These are phyloP conservation scores for Apteryx owenii DNA, from an alignment of 2,113 vertebrate genomes.

Conservation along the genomic window DNA sequence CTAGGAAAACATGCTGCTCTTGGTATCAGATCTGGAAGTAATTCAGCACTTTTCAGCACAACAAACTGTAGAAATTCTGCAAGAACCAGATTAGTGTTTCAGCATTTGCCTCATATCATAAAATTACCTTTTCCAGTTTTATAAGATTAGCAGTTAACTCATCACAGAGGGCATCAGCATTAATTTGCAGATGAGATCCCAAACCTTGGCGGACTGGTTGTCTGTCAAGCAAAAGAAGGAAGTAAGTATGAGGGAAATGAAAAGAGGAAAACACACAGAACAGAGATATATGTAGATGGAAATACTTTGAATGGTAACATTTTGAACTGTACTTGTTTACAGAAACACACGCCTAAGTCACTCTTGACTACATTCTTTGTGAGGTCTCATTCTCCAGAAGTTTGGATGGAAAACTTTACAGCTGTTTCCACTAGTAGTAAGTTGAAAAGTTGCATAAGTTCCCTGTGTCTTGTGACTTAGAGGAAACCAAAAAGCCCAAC, in stretches of 20 bases:
- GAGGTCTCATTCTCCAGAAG: neutral
- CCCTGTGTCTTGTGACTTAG: neutral
- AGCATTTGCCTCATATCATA: neutral
- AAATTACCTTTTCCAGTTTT: conserved; percentile 91
- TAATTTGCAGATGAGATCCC: conserved; percentile 73
- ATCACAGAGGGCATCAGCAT: conserved; percentile 82
- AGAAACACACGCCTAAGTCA: neutral
- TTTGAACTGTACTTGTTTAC: neutral
- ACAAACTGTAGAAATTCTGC: neutral
- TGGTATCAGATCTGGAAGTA: neutral
- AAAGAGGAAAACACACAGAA: neutral
- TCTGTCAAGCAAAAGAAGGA: conserved; percentile 67
- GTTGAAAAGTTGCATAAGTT: neutral
- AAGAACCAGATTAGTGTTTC: neutral
- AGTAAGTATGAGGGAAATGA: neutral
- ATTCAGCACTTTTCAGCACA: neutral
- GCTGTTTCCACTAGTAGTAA: neutral
- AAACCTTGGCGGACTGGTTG: conserved; percentile 49
- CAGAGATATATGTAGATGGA: neutral
- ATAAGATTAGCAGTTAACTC: conserved; percentile 88
- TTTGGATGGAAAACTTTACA: neutral
- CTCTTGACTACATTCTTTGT: neutral
- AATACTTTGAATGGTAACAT: neutral
- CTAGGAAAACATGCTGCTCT: neutral
- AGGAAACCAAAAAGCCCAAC: neutral